Evolutionary conservation across 2,888 invertebrate genomes (phyloP), one percentile per base, ranked within the genome.

Genomic region (Harpalus rubripes): DNA sequence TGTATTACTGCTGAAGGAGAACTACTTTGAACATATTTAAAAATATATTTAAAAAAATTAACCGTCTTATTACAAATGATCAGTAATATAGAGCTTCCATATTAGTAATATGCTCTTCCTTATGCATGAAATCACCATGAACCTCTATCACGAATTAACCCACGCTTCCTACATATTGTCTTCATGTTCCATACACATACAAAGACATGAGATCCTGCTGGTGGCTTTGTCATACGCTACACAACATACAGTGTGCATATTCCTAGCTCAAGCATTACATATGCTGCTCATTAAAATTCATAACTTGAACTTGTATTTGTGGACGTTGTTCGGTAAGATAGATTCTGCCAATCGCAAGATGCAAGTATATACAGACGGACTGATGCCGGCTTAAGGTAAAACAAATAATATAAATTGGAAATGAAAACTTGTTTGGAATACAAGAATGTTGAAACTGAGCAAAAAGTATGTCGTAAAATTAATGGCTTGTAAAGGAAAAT

Each of bases 221-320:
- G 7, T 26, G 8, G 15, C 65, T 26, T 65, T 65, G 65, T 65
- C n/a, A 65, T 65, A 65, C 65, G 32, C 32, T 65, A 65, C 65
- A 65, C 32, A 32, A 32, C 32, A 32, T 32, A 3, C 16, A 65
- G 8, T 18, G 16, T 5, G 16, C 59, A 59, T 18, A 59, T 18
- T 59, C 32, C 15, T 32, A 65, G 32, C 18, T 59, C 26, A 32
- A n/a, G 52, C 52, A 56, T 32, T 32, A 32, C 16, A 52, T 76
- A 22, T 76, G 16, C 44, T 44, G 52, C 76, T 76, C 76, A 76
- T 76, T 76, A 76, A 52, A 16, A 76, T 76, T 15, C 76, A 76
- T 76, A 76, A 76, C 76, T 32, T 32, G 32, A 76, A 16, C 16
- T 18, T 32, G 18, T 76, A 15, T 32, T 32, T 32, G 32, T 76